Base-by-base conservation (phyloP, 1,140 invertebrate species). In the Phymorhynchus buccinoides region DNA sequence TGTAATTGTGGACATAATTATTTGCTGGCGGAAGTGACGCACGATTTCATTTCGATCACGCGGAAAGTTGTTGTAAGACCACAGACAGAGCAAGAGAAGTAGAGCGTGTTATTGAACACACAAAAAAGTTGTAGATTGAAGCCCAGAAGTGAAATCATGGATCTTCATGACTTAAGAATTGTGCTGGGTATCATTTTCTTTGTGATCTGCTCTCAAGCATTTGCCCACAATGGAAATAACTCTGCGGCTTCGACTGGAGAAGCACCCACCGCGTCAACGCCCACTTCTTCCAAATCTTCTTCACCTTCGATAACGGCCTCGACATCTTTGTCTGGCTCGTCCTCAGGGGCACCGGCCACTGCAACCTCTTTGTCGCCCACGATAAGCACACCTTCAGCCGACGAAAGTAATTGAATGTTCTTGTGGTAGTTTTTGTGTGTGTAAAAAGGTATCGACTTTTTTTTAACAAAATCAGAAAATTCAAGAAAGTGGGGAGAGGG, bases 361-460 rank as follows among this genome's bases (percentile, higher is more conserved):
- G 12, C 56, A 16, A 62, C 56, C 6, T 27, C 56, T 6, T 12
- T 27, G 56, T 22, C 14, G 56, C 56, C 56, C 0, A 62, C 56
- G 22, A 27, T 22, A 14, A 62, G 56, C 56, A 62, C 56, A 62
- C 56, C 56, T 62, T 62, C 56, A 62, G 56, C 0, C 4, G 56
- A 62, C 22, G 56, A 62, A 62, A 62, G 80, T 83, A 42, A 44
- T 2, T 32, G 80, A n/a, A 30, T 62, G 12, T 83, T 83, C 14
- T 27, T 66, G 27, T 66, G 1, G 3, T 83, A 18, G 14, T 62
- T 22, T 3, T 52, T 66, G n/a, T n/a, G n/a, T n/a, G n/a, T n/a
- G n/a, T n/a, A n/a, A n/a, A n/a, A n/a, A n/a, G n/a, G n/a, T n/a
- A n/a, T n/a, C n/a, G n/a, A n/a, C n/a, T n/a, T n/a, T n/a, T n/a